Evolutionary conservation across 1,140 invertebrate genomes (phyloP).

Genomic region (Drosophila eugracilis): DNA sequence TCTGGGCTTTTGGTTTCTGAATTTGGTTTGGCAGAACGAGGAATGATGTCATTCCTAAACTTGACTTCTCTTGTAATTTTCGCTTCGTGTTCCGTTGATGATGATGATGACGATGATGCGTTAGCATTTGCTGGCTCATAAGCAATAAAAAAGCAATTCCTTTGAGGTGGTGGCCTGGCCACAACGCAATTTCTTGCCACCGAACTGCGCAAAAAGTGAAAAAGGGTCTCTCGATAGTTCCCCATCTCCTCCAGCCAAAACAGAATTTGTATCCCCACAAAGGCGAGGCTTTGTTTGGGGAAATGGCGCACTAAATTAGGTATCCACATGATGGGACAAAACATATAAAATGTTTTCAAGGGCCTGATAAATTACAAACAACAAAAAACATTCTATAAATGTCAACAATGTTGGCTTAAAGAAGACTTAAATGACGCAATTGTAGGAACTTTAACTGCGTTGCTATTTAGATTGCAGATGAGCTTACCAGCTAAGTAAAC

Average conservation of each 20-base stretch:
- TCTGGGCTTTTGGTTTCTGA: conserved; percentile 7
- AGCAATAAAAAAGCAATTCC: conserved; percentile 61
- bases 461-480: not conserved
- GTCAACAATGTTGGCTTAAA: not conserved
- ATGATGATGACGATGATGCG: conserved; percentile 36
- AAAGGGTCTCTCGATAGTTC: conserved; percentile 35
- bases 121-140: conserved; percentile 49
- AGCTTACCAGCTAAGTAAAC: not conserved
- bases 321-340: conserved; percentile 24
- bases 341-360: conserved; percentile 10
- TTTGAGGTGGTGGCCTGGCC: conserved; percentile 37
- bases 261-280: conserved; percentile 13
- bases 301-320: conserved; percentile 43
- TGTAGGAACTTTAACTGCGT: not conserved
- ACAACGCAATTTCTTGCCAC: conserved; percentile 45
- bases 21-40: conserved; percentile 10
- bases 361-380: conserved; percentile 10
- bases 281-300: conserved; percentile 41
- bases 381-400: conserved; percentile 10
- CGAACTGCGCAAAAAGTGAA: conserved; percentile 46
- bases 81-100: conserved; percentile 42
- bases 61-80: conserved; percentile 53
- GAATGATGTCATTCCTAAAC: conserved; percentile 72
- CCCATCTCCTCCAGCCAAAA: conserved; percentile 10
- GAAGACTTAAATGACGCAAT: not conserved